phyloP scores from a whole-genome alignment of 2,797 vertebrate genomes.

The Pipistrellus kuhlii region DNA sequence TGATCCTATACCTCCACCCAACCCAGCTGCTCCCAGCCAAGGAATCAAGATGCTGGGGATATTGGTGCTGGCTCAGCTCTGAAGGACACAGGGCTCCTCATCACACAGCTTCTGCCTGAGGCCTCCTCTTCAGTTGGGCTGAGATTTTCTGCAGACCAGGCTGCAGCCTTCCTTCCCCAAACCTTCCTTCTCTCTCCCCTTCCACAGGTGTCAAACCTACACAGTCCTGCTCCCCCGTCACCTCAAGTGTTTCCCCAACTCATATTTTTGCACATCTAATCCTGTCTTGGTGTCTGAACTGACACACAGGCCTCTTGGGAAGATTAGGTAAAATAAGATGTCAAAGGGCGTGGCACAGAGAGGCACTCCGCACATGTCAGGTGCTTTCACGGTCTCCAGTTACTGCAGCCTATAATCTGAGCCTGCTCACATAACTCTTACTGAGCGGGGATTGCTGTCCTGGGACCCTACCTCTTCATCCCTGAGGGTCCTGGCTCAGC shows the following conservation, averaged over 20 bases:
- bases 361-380: rapidly evolving
- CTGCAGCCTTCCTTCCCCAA: neutral
- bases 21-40: neutral
- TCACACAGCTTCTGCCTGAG: neutral
- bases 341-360: neutral
- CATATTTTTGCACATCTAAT: neutral
- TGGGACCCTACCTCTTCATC: neutral
- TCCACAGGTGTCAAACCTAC: neutral
- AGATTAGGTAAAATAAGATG: neutral
- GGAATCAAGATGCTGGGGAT: neutral
- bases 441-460: neutral
- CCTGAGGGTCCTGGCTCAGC: neutral
- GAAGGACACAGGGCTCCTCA: neutral
- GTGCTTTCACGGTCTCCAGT: neutral
- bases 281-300: neutral
- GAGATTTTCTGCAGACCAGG: neutral
- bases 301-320: neutral
- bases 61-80: neutral
- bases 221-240: neutral
- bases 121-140: neutral
- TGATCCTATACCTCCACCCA: neutral
- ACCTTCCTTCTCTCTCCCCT: neutral
- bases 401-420: too few species aligned
- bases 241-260: neutral
- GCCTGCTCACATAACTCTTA: neutral